These are phyloP conservation scores for Ceyx cyanopectus DNA, from an alignment of 2,113 vertebrate genomes.

Conservation along the genomic window DNA sequence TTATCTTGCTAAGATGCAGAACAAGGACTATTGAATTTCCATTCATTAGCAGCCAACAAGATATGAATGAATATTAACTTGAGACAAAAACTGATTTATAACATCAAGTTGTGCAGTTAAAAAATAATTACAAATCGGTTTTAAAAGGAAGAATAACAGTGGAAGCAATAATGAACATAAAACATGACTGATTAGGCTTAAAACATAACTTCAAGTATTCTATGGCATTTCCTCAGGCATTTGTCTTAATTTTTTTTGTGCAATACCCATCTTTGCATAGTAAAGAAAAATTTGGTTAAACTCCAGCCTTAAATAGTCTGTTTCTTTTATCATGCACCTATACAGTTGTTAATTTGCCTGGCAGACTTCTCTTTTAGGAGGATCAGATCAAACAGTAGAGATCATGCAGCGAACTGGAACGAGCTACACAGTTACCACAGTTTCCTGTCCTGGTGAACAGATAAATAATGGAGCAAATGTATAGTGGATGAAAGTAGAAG, in stretches of 20 bases:
- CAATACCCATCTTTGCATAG: constrained; percentile 97
- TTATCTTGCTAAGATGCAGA: constrained; percentile 76
- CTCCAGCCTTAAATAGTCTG: constrained; percentile 66
- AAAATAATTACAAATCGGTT: constrained; percentile 78
- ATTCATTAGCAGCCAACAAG: constrained; percentile 75
- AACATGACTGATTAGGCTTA: constrained; percentile 68
- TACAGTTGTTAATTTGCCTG: constrained; percentile 80
- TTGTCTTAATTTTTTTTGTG: constrained; percentile 85
- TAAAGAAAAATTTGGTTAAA: constrained; percentile 87
- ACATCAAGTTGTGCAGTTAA: constrained; percentile 71
- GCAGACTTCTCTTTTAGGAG: constrained; percentile 77
- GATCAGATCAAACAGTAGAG: constrained; percentile 83
- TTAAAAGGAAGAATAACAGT: constrained; percentile 72
- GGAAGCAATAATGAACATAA: constrained; percentile 70
- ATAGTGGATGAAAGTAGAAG: constrained; percentile 74
- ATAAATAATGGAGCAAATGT: constrained; percentile 69
- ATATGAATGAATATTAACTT: constrained; percentile 76
- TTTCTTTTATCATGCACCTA: constrained; percentile 90
- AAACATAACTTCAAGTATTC: constrained; percentile 82
- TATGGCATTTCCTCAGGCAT: constrained; percentile 70
- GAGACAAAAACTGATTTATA: constrained; percentile 70
- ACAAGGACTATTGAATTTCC: constrained; percentile 74
- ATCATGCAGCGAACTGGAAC: constrained; percentile 86
- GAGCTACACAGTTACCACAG: constrained; percentile 70
- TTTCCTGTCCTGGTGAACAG: constrained; percentile 75